Evolutionary conservation across 2,888 invertebrate genomes (phyloP).

Genomic region (Noctua fimbriata): DNA sequence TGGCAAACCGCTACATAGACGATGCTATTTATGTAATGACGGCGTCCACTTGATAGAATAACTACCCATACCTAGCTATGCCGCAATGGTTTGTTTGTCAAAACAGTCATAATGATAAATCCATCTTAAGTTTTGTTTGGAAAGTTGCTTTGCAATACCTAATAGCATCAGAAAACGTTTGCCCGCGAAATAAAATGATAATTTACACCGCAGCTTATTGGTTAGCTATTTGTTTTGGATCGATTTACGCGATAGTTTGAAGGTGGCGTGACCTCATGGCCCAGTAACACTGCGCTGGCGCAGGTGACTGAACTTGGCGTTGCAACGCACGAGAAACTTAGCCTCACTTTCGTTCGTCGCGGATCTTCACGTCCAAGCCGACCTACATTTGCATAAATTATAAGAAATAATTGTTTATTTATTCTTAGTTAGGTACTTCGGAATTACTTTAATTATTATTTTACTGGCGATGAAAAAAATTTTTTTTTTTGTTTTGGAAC

Average conservation of each 20-base stretch:
- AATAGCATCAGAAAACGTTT: neutral
- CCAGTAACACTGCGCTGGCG: conserved; percentile 80
- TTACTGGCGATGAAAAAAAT: neutral
- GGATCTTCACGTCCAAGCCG: conserved; percentile 76
- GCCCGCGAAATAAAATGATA: conserved; percentile 1
- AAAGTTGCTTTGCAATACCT: conserved; percentile 32
- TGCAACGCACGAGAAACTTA: conserved; percentile 78
- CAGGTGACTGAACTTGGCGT: conserved; percentile 77
- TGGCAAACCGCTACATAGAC: conserved; percentile 65
- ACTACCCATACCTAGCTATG: conserved; percentile 6
- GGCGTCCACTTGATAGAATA: conserved; percentile 17
- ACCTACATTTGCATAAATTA: conserved; percentile 68
- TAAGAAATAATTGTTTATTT: conserved; percentile 23
- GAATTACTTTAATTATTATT: conserved; percentile 1
- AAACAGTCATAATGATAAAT: conserved; percentile 4
- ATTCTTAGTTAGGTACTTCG: neutral
- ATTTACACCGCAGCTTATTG: conserved; percentile 16
- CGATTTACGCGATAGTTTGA: conserved; percentile 67
- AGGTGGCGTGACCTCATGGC: conserved; percentile 80
- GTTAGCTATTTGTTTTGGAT: conserved; percentile 19
- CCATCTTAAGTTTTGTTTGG: conserved; percentile 18
- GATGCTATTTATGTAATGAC: conserved; percentile 67
- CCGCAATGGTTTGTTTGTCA: neutral
- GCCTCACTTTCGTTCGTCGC: conserved; percentile 84
- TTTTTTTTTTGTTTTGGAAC: neutral